Evolutionary conservation across 2,113 vertebrate genomes (phyloP).

Genomic region (Macaca mulatta): DNA sequence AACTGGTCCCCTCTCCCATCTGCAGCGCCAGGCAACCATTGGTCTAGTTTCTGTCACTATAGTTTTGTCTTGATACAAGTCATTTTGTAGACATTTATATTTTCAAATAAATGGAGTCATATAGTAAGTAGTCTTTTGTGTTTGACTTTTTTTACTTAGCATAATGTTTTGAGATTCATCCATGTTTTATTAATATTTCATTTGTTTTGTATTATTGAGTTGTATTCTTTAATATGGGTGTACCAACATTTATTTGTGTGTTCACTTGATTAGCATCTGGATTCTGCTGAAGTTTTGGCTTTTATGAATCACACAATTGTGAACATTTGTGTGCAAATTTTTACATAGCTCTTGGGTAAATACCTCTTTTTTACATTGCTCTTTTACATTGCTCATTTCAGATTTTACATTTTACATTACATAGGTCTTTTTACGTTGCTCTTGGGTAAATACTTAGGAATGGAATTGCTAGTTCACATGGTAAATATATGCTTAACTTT

Average conservation of each 20-base stretch:
- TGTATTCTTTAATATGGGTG: not conserved
- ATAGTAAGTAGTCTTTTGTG: not conserved
- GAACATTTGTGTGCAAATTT: not conserved
- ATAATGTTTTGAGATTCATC: constrained; percentile 34
- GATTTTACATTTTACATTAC: too few relatives aligned
- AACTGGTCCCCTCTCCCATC: not conserved
- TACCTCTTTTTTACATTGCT: not conserved
- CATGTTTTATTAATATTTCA: not conserved
- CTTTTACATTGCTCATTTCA: not conserved
- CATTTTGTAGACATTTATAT: not conserved
- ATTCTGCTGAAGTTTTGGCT: not conserved
- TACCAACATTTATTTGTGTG: not conserved
- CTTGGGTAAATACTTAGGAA: constrained; percentile 4
- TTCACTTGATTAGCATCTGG: not conserved
- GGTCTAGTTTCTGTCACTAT: constrained; percentile 15
- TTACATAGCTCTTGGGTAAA: constrained; percentile 27
- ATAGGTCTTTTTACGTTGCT: not conserved
- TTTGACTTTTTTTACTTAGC: constrained; percentile 38
- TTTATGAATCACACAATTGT: not conserved
- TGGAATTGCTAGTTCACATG: not conserved
- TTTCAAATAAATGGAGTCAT: not conserved
- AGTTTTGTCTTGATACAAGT: not conserved
- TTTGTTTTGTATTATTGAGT: constrained; percentile 17
- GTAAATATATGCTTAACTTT: not conserved
- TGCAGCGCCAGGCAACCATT: not conserved